Evolutionary conservation across 2,888 invertebrate species (phyloP).

Genomic region (Aphrophora alni): DNA sequence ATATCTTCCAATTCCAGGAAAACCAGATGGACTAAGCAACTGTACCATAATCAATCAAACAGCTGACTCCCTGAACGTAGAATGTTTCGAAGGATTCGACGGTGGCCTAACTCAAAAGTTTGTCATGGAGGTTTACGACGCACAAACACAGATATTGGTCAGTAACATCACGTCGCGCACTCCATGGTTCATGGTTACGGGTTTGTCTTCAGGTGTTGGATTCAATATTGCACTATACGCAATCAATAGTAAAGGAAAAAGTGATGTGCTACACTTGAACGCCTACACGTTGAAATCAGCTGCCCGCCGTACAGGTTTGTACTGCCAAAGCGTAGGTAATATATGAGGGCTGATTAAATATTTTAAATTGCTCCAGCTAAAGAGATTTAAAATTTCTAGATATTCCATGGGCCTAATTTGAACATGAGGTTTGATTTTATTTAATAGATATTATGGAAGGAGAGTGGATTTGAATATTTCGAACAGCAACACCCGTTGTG

Average conservation of each 20-base stretch:
- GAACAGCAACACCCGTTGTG: too few species aligned
- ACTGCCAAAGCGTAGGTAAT: not conserved
- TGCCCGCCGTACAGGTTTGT: constrained; percentile 20
- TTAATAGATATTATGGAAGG: too few species aligned
- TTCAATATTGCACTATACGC: constrained; percentile 74
- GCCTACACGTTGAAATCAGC: constrained; percentile 77
- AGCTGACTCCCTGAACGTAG: constrained; percentile 72
- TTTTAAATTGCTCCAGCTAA: too few species aligned
- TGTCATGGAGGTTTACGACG: constrained; percentile 72
- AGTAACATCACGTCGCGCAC: constrained; percentile 64
- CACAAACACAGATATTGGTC: constrained; percentile 60
- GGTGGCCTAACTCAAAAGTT: constrained; percentile 77
- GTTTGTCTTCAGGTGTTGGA: constrained; percentile 70
- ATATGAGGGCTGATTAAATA: too few species aligned
- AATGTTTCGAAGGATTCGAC: constrained; percentile 77
- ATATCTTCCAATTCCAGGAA: too few species aligned
- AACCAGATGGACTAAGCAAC: constrained; percentile 74
- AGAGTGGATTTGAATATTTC: too few species aligned
- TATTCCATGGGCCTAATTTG: too few species aligned
- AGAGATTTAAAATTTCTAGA: too few species aligned
- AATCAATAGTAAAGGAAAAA: constrained; percentile 74
- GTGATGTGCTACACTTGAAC: constrained; percentile 68
- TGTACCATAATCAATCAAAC: constrained; percentile 78
- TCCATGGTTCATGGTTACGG: constrained; percentile 70
- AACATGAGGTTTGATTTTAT: too few species aligned